These are phyloP conservation scores for Cottoperca gobio DNA, from an alignment of 2,797 vertebrate species.

Conservation along the genomic window DNA sequence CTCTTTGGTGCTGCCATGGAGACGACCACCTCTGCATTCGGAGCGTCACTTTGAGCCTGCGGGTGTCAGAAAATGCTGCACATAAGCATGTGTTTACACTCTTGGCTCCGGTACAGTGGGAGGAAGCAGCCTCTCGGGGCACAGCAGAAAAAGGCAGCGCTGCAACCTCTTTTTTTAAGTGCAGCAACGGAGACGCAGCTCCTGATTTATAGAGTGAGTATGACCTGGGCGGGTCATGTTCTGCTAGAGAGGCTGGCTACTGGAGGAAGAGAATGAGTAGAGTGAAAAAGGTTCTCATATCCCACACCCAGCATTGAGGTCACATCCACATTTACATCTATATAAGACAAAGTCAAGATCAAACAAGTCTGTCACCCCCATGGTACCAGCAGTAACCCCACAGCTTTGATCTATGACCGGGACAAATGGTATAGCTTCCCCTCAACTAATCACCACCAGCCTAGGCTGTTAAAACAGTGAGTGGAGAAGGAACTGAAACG, in stretches of 20 bases:
- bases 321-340: constrained; percentile 51
- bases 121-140: constrained; percentile 64
- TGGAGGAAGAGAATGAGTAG: constrained; percentile 40
- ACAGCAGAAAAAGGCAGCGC: constrained; percentile 53
- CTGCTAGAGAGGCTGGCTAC: constrained; percentile 59
- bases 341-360: constrained; percentile 60
- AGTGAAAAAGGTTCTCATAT: constrained; percentile 27
- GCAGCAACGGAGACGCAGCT: constrained; percentile 47
- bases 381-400: constrained; percentile 30
- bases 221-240: constrained; percentile 66
- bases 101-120: constrained; percentile 64
- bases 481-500: constrained; percentile 1
- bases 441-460: constrained; percentile 48
- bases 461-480: constrained; percentile 18
- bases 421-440: constrained; percentile 29
- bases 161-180: constrained; percentile 50
- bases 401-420: constrained; percentile 39
- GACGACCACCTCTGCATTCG: constrained; percentile 72
- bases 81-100: constrained; percentile 70
- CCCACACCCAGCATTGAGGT: constrained; percentile 37
- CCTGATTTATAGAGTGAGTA: constrained; percentile 77
- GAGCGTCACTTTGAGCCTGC: constrained; percentile 61
- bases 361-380: constrained; percentile 50
- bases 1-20: constrained; percentile 69
- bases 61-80: constrained; percentile 70